These are phyloP conservation scores for Notiomystis cincta DNA, from an alignment of 2,113 vertebrate genomes.

Conservation along the genomic window DNA sequence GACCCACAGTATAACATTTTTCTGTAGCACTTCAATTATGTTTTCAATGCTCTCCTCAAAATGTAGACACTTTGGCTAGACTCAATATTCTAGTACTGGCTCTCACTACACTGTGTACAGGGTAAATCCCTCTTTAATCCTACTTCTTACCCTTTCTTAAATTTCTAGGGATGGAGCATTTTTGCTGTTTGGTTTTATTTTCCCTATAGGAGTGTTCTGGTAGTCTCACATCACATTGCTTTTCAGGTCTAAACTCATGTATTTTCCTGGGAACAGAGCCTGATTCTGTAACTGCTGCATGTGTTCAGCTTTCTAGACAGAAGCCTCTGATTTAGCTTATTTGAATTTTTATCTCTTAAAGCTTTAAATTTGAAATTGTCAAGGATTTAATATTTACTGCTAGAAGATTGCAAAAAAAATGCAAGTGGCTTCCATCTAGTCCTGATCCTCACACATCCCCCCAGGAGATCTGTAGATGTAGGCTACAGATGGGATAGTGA, in stretches of 20 bases:
- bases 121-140: constrained; percentile 18
- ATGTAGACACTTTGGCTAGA: not conserved
- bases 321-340: not conserved
- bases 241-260: not conserved
- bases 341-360: not conserved
- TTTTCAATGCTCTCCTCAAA: not conserved
- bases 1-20: not conserved
- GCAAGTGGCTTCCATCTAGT: not conserved
- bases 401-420: not conserved
- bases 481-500: not conserved
- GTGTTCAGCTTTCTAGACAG: not conserved
- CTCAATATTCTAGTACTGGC: not conserved
- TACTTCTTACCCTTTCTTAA: not conserved
- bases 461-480: not conserved
- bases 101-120: not conserved
- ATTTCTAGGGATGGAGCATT: not conserved
- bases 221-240: not conserved
- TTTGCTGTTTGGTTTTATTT: not conserved
- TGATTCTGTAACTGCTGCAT: not conserved
- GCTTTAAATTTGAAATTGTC: not conserved
- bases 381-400: not conserved
- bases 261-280: not conserved
- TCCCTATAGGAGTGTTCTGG: not conserved
- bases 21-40: not conserved
- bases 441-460: not conserved